Evolutionary conservation across 2,888 invertebrate genomes (phyloP).

Genomic region (Mactromeris polynyma): DNA sequence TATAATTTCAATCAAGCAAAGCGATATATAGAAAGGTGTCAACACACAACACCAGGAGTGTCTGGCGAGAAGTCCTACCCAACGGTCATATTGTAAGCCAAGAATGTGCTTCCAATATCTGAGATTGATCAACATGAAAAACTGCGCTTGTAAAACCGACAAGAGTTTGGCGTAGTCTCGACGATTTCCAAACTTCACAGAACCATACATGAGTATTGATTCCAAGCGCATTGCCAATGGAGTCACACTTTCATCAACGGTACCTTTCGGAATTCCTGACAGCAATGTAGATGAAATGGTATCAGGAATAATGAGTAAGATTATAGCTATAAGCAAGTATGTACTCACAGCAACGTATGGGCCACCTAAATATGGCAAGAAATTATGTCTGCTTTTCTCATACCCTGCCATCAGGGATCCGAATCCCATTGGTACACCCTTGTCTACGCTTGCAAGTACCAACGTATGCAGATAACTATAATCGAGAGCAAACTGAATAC

Average conservation of each 20-base stretch:
- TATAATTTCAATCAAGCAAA: slow-evolving; percentile 54
- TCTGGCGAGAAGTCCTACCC: not conserved
- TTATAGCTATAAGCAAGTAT: slow-evolving; percentile 37
- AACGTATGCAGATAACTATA: slow-evolving; percentile 26
- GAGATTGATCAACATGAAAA: slow-evolving; percentile 61
- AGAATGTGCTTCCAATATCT: slow-evolving; percentile 57
- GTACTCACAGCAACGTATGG: slow-evolving; percentile 49
- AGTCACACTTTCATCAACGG: not conserved
- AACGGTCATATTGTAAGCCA: slow-evolving; percentile 43
- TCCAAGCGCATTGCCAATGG: not conserved
- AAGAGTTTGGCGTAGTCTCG: slow-evolving; percentile 45
- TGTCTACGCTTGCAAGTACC: slow-evolving; percentile 54
- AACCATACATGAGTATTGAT: slow-evolving; percentile 46
- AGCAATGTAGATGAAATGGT: slow-evolving; percentile 45
- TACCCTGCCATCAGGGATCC: slow-evolving; percentile 56
- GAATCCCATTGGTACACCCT: slow-evolving; percentile 65
- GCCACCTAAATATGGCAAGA: slow-evolving; percentile 53
- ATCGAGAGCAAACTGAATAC: slow-evolving; percentile 48
- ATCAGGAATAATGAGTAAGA: slow-evolving; percentile 43
- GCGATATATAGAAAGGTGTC: slow-evolving; percentile 44
- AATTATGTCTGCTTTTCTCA: slow-evolving; percentile 50
- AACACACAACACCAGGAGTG: not conserved
- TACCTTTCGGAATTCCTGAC: slow-evolving; percentile 39
- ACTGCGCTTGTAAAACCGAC: slow-evolving; percentile 43
- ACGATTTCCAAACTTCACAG: slow-evolving; percentile 28